Conservation (phyloP, 2,888 invertebrate genomes). For the Leptopilina syphax region DNA sequence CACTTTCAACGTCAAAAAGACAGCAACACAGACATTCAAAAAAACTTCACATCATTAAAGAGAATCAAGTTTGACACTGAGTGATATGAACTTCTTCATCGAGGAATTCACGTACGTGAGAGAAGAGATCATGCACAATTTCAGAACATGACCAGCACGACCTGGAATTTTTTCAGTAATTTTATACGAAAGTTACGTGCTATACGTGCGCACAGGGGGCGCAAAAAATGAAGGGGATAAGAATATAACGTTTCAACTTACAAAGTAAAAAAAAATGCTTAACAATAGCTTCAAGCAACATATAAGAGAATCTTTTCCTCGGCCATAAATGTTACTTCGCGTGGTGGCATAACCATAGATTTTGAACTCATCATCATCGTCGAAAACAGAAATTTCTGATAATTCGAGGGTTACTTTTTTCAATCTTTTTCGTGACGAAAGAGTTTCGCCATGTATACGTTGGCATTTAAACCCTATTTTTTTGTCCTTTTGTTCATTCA, state of each 20-base stretch:
- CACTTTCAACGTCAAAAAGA: too few species aligned
- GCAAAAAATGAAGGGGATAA: background rate
- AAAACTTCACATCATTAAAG: too few species aligned
- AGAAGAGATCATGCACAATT: background rate
- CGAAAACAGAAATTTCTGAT: constrained; percentile 46
- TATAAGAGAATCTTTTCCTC: constrained; percentile 10
- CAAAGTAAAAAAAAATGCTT: background rate
- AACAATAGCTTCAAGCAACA: constrained; percentile 20
- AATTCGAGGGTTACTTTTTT: constrained; percentile 42
- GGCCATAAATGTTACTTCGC: constrained; percentile 33
- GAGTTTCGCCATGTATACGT: constrained; percentile 5
- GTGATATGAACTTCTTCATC: too few species aligned
- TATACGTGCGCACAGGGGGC: background rate
- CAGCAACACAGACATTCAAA: too few species aligned
- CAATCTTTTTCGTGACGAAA: constrained; percentile 25
- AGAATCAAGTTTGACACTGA: too few species aligned
- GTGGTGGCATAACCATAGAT: constrained; percentile 45
- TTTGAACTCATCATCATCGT: constrained; percentile 42
- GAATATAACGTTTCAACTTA: background rate
- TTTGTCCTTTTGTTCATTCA: constrained; percentile 22
- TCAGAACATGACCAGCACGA: background rate
- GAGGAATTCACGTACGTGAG: too few species aligned
- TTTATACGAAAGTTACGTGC: background rate
- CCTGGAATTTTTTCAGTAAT: constrained; percentile 32
- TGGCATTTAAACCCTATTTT: constrained; percentile 42